Evolutionary conservation across 2,797 vertebrate species (phyloP).

Genomic region (Sebastes matsubarae): DNA sequence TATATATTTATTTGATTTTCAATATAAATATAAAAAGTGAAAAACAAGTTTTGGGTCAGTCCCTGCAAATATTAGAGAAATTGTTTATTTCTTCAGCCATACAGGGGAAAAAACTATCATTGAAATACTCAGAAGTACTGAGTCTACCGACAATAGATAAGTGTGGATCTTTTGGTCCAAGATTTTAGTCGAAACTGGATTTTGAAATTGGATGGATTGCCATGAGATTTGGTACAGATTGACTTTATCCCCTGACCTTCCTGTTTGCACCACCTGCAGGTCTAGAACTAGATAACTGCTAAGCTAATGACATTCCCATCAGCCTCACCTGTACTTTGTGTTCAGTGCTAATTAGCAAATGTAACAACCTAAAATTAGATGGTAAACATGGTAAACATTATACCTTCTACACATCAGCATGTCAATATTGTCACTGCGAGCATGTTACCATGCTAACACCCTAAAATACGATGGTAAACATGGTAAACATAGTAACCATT

Average conservation of each 20-base stretch:
- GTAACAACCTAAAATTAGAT: neutral
- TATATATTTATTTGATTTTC: too few species aligned
- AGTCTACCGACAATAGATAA: neutral
- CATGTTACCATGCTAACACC: too few species aligned
- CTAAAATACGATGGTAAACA: neutral
- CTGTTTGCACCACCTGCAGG: neutral
- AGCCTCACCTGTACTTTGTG: neutral
- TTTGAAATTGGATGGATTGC: neutral
- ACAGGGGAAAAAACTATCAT: neutral
- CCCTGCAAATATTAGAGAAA: neutral
- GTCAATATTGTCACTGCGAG: neutral
- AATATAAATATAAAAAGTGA: neutral
- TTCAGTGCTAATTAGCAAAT: neutral
- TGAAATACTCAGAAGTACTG: neutral
- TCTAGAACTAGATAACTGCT: neutral
- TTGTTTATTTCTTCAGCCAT: neutral
- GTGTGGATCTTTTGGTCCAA: neutral
- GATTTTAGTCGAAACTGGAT: neutral
- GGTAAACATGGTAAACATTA: neutral
- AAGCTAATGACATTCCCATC: neutral
- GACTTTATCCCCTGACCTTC: too few species aligned
- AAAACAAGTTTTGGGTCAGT: neutral
- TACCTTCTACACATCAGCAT: neutral
- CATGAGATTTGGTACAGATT: neutral
- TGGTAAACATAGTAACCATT: too few species aligned